phyloP scores from a whole-genome alignment of 2,888 invertebrate species.

The Eurois occulta region DNA sequence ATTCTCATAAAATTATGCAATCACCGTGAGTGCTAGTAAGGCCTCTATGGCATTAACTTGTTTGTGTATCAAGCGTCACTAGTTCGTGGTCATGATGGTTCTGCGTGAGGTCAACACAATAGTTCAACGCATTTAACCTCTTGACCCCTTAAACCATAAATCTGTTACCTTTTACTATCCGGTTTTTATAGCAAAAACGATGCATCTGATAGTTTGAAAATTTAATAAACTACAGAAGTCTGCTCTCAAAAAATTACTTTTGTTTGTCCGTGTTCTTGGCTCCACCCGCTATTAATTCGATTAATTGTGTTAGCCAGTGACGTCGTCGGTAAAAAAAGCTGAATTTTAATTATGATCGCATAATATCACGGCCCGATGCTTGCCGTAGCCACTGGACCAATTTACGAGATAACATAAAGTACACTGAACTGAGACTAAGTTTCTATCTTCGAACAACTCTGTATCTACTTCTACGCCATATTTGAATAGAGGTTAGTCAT shows the following conservation, averaged over 20 bases:
- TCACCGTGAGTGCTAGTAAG: neutral
- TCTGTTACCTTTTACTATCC: constrained; percentile 7
- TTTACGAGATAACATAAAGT: constrained; percentile 58
- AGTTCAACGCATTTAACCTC: constrained; percentile 32
- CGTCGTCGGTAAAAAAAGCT: constrained; percentile 44
- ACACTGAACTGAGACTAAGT: constrained; percentile 47
- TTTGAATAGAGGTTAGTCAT: constrained; percentile 7
- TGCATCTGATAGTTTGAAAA: neutral
- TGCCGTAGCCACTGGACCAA: constrained; percentile 66
- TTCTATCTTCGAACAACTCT: constrained; percentile 22
- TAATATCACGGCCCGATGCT: constrained; percentile 67
- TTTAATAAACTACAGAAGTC: neutral
- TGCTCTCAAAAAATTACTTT: constrained; percentile 1
- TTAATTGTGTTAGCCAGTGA: constrained; percentile 43
- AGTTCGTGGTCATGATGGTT: neutral
- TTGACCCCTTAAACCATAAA: constrained; percentile 8
- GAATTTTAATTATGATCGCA: constrained; percentile 61
- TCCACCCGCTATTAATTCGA: constrained; percentile 38
- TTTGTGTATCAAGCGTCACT: constrained; percentile 1
- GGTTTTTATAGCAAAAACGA: neutral
- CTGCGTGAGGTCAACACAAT: constrained; percentile 16
- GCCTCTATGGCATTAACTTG: constrained; percentile 4
- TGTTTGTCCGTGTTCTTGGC: neutral
- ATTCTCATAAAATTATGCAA: constrained; percentile 4
- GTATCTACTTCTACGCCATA: constrained; percentile 7